Conservation (phyloP, 1,140 invertebrate species). For the Trichomalopsis sarcophagae region DNA sequence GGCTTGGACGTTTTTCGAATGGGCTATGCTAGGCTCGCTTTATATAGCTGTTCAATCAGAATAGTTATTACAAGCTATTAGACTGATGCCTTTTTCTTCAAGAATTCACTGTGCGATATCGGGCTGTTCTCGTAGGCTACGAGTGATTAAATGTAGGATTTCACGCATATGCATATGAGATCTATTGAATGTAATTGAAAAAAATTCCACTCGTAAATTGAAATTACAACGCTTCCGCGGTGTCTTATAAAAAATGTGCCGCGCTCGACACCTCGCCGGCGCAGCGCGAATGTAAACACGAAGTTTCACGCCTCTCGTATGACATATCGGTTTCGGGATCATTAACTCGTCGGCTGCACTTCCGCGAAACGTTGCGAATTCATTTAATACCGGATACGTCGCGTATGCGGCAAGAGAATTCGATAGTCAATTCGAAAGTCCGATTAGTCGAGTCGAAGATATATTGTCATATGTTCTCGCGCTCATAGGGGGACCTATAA, state of each 20-base stretch:
- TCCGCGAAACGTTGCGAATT: not conserved
- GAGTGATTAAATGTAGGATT: too few relatives aligned
- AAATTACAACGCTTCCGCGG: not conserved
- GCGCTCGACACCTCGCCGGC: not conserved
- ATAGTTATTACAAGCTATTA: too few relatives aligned
- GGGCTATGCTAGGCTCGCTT: not conserved
- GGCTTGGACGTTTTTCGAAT: not conserved
- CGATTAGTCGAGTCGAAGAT: not conserved
- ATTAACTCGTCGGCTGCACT: not conserved
- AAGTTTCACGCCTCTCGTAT: not conserved
- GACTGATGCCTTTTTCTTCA: too few relatives aligned
- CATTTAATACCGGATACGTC: not conserved
- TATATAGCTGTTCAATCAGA: not conserved
- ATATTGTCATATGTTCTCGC: too few relatives aligned
- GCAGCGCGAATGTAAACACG: not conserved
- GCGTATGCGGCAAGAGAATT: not conserved
- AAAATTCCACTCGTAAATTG: not conserved
- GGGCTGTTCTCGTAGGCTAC: too few relatives aligned
- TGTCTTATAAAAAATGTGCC: not conserved
- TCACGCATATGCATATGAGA: too few relatives aligned
- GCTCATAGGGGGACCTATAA: not conserved
- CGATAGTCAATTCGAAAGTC: not conserved
- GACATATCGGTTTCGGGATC: not conserved
- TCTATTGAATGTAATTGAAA: too few relatives aligned
- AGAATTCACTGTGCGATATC: too few relatives aligned